Evolutionary conservation across 2,113 vertebrate species (phyloP), one percentile per base, ranked within the genome.

Genomic region (Lichenostomus cassidix): DNA sequence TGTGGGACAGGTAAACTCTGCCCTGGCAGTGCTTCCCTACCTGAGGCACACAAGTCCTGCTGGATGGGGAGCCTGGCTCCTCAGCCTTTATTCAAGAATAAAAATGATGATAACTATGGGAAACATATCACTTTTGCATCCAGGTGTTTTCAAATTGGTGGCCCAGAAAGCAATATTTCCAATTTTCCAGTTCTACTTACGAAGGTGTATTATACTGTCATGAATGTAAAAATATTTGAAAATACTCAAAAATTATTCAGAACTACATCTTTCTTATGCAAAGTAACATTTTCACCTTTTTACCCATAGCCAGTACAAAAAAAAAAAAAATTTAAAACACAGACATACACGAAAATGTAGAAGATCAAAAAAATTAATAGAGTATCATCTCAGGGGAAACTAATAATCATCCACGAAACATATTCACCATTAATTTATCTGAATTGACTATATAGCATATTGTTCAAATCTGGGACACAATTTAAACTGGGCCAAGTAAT

Each of bases 401-500:
- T 71, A 81, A 78, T 94, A 94, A 95, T 94, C 94, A 86, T 52
- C 90, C 95, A 58, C 58, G 59, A 96, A 97, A 92, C 23, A 85
- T 49, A 94, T 49, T 95, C 90, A 93, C 65, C 78, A 93, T 90
- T 96, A 95, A 96, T 97, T 98, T 97, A 80, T 78, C 89, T 89
- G 92, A 97, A 97, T 95, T 96, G 88, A 95, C 94, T 97, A 81
- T 28, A 71, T 65, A 97, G 95, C 47, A 75, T 82, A 95, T 80
- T 74, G 75, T 96, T 96, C 83, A 87, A 94, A 96, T 96, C 92
- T 92, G 76, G 96, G 97, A 92, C 97, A 95, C 95, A 96, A 98
- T 50, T 97, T 92, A 94, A 97, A 97, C 75, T 67, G 76, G 96
- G 97, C 87, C 95, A 96, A 89, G 95, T 91, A 97, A 96, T 95